These are phyloP conservation scores for Platichthys stellatus DNA, from an alignment of 2,113 vertebrate species.

Conservation along the genomic window DNA sequence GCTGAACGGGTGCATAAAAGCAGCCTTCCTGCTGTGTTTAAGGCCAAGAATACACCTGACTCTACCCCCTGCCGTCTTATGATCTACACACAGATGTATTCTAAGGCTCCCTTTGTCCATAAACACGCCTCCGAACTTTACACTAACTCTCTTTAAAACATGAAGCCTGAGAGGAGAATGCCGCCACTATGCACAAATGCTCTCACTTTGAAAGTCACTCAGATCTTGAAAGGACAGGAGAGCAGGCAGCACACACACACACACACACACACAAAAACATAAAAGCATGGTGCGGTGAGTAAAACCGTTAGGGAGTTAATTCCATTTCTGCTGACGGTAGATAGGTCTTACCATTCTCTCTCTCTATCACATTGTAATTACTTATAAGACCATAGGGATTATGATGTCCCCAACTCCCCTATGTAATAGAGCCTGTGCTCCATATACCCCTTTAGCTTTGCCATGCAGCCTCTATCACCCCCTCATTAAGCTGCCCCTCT, in stretches of 20 bases:
- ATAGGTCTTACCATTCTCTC: slow-evolving; percentile 62
- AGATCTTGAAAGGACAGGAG: slow-evolving; percentile 34
- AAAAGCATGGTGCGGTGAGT: slow-evolving; percentile 27
- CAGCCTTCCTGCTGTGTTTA: slow-evolving; percentile 88
- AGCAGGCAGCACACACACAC: slow-evolving; percentile 9
- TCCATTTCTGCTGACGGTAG: slow-evolving; percentile 77
- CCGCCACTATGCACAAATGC: slow-evolving; percentile 22
- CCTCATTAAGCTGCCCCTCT: slow-evolving; percentile 60
- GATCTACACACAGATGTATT: slow-evolving; percentile 71
- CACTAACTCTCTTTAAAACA: slow-evolving; percentile 2
- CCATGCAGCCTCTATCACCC: slow-evolving; percentile 47
- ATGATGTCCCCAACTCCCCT: slow-evolving; percentile 70
- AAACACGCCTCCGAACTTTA: neutral
- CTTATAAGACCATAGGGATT: slow-evolving; percentile 74
- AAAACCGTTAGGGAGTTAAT: slow-evolving; percentile 63
- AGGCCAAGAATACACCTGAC: slow-evolving; percentile 89
- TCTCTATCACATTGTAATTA: slow-evolving; percentile 77
- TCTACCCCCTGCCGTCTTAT: slow-evolving; percentile 87
- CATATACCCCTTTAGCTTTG: slow-evolving; percentile 64
- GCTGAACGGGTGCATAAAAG: slow-evolving; percentile 87
- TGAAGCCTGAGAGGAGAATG: neutral
- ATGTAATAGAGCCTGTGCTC: slow-evolving; percentile 68
- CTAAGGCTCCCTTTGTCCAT: neutral
- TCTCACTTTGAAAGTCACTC: slow-evolving; percentile 49
- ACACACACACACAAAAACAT: slow-evolving; percentile 11